Evolutionary conservation across 2,888 invertebrate genomes (phyloP).

Genomic region (Mythimna vitellina): DNA sequence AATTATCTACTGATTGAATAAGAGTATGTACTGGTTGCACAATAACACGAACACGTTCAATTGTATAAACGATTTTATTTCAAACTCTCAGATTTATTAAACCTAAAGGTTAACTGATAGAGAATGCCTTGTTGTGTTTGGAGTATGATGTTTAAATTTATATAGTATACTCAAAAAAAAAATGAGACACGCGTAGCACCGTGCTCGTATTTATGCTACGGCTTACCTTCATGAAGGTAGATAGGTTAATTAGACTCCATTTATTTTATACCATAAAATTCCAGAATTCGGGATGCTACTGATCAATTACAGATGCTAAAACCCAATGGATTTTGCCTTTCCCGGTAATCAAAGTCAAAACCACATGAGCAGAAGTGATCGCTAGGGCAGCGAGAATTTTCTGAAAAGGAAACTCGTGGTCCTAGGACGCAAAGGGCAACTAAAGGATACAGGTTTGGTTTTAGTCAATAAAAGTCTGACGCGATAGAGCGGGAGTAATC

Average conservation of each 20-base stretch:
- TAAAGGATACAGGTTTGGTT: no score
- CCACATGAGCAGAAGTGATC: not conserved
- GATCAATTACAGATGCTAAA: not conserved
- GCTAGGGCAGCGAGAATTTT: no score
- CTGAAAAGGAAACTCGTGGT: no score
- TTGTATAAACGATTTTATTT: not conserved
- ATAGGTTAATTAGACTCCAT: no score
- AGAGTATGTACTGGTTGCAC: not conserved
- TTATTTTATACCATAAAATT: no score
- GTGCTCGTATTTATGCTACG: slow-evolving; percentile 14
- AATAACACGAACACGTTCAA: slow-evolving; percentile 1
- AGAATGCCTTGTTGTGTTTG: no score
- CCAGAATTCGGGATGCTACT: not conserved
- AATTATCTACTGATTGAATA: not conserved
- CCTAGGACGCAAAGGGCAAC: no score
- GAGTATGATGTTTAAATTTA: no score
- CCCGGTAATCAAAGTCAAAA: not conserved
- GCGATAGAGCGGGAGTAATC: no score
- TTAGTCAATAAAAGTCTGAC: no score
- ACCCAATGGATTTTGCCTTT: not conserved
- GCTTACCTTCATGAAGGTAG: slow-evolving; percentile 10
- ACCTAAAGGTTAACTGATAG: no score
- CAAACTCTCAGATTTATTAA: not conserved
- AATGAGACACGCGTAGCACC: not conserved
- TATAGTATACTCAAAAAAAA: not conserved